Base-by-base conservation (phyloP, 1,140 invertebrate genomes). In the Anagrus nilaparvatae region DNA sequence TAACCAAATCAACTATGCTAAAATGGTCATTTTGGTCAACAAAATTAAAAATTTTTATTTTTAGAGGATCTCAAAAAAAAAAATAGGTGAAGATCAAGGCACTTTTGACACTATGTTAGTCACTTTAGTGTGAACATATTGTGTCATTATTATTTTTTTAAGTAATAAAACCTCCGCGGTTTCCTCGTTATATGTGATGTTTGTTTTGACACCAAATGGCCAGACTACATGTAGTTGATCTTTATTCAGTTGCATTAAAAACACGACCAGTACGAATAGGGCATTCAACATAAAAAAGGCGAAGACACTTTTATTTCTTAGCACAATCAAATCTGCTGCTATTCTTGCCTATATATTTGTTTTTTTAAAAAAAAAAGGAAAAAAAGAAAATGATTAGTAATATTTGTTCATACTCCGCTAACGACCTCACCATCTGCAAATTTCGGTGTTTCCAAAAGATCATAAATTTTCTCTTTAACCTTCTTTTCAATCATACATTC, bases 221-320 rank as follows among this genome's bases (percentile, higher is more conserved):
- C 89, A 95, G 69, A 91, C 76, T 70, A 95, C 81, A 73, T 94
- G 89, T 58, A 94, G 77, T 71, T 87, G 84, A 74, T 95, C 88
- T 81, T 95, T 96, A 75, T 95, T 93, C 70, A 95, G 78, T 82
- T 97, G 94, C 58, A 97, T 84, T 69, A 97, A 84, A 74, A 97
- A 92, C 59, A 97, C 91, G 69, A 97, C 89, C 70, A 98, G 81
- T 63, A 97, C 90, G 78, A 97, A 98, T 58, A 98, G 82, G 68
- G 93, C 88, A 79, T 99, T 99, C 74, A 96, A 85, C 90, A 99
- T 97, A 74, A 97, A 87, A 82, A 97, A 97, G 55, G 89, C 89
- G 69, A 97, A 96, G 45, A 95, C 90, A 53, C 89, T 87, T 70
- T 94, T 94, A 79, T 96, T 97, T 54, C 93, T 77, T 55, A 97